Base-by-base conservation (phyloP, 2,113 vertebrate genomes). In the Tenrec ecaudatus region DNA sequence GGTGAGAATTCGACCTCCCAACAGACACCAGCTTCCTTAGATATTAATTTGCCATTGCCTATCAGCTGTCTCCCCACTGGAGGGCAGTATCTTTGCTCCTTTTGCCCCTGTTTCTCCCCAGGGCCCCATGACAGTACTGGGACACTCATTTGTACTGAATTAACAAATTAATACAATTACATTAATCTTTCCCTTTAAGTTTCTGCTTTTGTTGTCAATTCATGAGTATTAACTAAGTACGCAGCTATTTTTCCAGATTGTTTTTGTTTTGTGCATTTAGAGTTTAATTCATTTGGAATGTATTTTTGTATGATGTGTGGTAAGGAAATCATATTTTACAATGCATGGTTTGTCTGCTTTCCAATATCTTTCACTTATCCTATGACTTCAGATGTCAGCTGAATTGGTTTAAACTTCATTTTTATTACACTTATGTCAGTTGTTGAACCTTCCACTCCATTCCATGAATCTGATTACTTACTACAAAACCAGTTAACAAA, bases 241-340 rank as follows among this genome's bases (percentile, higher is more conserved):
- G 1, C 43, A 29, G 9, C 38, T 6, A 16, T 8, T 43, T 36
- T 88, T 78, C 36, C 58, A 86, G 38, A 71, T 47, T 62, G 62
- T 19, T 25, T 92, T 1, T 31, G 47, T 89, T 91, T 82, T 58
- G 7, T 36, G 20, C 16, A 36, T 36, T 89, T 80, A 43, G 8
- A 76, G 64, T 47, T 80, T 80, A 79, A 76, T 80, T 79, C 73
- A 19, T 20, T 92, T 88, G 16, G 31, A 86, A 91, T 91, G 29
- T 85, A 68, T 62, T 53, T 89, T 79, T 91, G 33, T 73, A 31
- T 31, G 12, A 14, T 66, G 14, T 60, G 22, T 90, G 82, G 60
- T 73, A 81, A 29, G 53, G 78, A 78, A 73, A 85, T 43, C 29
- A 15, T 76, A 40, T 76, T 25, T 73, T 58, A 2, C 20, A 60